Base-by-base conservation (phyloP, 2,113 vertebrate species). In the Apus apus region DNA sequence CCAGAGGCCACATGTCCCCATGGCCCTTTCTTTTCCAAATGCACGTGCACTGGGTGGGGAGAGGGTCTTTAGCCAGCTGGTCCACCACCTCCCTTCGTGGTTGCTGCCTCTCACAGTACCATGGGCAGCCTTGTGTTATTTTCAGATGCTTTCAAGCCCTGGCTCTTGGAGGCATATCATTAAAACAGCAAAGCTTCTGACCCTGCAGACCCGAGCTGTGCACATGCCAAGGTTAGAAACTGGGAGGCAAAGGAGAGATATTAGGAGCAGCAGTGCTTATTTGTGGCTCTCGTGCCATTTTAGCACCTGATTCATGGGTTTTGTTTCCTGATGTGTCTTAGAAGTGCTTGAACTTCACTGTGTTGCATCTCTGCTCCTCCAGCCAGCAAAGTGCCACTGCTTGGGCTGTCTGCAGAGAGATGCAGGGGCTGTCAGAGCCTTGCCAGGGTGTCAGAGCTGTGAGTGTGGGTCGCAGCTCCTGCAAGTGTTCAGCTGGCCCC, bases 211-310 rank as follows among this genome's bases (percentile, higher is more conserved):
- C 6, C 11, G 53, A 82, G 54, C 38, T 43, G 27, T 0, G 1
- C 11, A 30, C 27, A 12, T 1, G 4, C 27, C 74, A 25, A 11
- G 45, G 27, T 56, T 68, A 90, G 66, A 53, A 83, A 79, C 23
- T n/a, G 57, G 34, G 43, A 85, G 40, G 58, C 40, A 50, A 68
- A 91, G 43, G 50, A 43, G 72, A 51, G 30, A 2, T 53, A 20
- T 18, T 11, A 36, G 56, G 91, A 57, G 15, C 0, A 0, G 17
- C 1, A 13, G 76, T 32, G 50, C 40, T 1, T 30, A 17, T 30
- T 68, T 50, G 73, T 57, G 34, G 32, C 21, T 80, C 36, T 62
- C 1, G 3, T 36, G 51, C 22, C 34, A 6, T 77, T 90, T 85
- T 38, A 79, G 56, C 5, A 4, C 45, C 78, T 27, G 21, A 53